These are phyloP conservation scores for Brachionus asplanchnoidis DNA, from an alignment of 1,140 invertebrate genomes.

Conservation along the genomic window DNA sequence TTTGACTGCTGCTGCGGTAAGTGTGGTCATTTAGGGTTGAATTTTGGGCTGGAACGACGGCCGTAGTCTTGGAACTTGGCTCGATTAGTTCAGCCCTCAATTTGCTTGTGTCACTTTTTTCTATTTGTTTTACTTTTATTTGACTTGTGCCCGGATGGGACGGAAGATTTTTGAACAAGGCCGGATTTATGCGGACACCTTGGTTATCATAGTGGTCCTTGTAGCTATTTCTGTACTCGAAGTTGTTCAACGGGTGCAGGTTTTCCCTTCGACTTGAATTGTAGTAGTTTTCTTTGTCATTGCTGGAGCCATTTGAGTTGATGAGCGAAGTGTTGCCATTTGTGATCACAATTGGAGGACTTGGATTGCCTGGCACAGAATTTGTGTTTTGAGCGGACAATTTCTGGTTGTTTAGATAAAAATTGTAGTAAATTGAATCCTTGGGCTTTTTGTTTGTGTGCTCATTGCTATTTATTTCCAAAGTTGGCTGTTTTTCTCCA, in stretches of 20 bases:
- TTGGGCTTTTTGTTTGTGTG: slow-evolving; percentile 36
- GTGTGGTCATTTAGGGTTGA: slow-evolving; percentile 35
- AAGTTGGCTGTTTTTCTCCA: slow-evolving; percentile 35
- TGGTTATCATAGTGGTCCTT: slow-evolving; percentile 37
- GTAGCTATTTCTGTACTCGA: slow-evolving; percentile 38
- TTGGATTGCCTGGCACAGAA: background rate
- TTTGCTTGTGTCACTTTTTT: background rate
- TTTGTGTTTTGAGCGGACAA: background rate
- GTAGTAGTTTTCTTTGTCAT: slow-evolving; percentile 41
- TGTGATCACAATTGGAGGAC: background rate
- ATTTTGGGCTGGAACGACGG: background rate
- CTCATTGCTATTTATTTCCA: slow-evolving; percentile 24
- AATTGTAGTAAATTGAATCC: slow-evolving; percentile 27
- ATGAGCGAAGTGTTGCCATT: background rate
- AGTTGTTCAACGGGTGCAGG: slow-evolving; percentile 30
- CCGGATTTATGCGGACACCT: slow-evolving; percentile 39
- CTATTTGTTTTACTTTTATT: background rate
- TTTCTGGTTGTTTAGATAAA: slow-evolving; percentile 13
- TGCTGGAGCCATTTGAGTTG: background rate
- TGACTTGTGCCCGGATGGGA: background rate
- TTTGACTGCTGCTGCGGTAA: background rate
- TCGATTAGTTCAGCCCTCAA: background rate
- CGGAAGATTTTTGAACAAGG: slow-evolving; percentile 27
- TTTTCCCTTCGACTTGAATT: slow-evolving; percentile 37
- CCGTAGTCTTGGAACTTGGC: background rate